Conservation (phyloP, 2,888 invertebrate genomes). For the Sphaerolaimus hirsutus region DNA sequence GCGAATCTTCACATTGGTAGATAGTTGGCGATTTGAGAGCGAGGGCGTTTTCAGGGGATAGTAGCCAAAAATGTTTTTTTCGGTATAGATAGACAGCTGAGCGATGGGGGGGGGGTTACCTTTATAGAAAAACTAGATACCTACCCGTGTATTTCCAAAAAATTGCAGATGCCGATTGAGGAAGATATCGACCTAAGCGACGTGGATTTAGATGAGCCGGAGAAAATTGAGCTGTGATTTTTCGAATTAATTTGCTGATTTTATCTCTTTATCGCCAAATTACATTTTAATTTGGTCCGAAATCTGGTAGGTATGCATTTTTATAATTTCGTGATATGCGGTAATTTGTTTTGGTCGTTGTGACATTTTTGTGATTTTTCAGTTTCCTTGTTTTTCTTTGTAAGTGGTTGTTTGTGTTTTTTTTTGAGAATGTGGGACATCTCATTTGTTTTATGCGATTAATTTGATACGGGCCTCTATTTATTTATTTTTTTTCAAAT, state of each 20-base stretch:
- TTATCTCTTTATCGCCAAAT: background rate
- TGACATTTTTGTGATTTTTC: background rate
- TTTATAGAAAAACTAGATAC: background rate
- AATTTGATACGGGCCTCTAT: background rate
- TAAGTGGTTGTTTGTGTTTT: background rate
- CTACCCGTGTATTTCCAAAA: background rate
- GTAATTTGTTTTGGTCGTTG: background rate
- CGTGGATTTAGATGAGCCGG: constrained; percentile 27
- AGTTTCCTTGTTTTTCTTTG: background rate
- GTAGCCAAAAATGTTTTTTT: too few relatives aligned
- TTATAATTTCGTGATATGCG: background rate
- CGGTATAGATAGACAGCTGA: too few relatives aligned
- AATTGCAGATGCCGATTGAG: constrained; percentile 12
- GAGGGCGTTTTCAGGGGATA: too few relatives aligned
- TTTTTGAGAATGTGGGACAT: background rate
- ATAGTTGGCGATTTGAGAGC: too few relatives aligned
- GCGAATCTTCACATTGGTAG: too few relatives aligned
- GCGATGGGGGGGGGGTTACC: too few relatives aligned
- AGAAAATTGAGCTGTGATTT: constrained; percentile 4
- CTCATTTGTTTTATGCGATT: background rate
- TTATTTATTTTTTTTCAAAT: background rate
- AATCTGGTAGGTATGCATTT: background rate
- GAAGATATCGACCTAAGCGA: constrained; percentile 32
- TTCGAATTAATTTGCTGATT: background rate
- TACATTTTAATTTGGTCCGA: background rate